Conservation (phyloP, 2,888 invertebrate species). For the Carterocephalus palaemon region DNA sequence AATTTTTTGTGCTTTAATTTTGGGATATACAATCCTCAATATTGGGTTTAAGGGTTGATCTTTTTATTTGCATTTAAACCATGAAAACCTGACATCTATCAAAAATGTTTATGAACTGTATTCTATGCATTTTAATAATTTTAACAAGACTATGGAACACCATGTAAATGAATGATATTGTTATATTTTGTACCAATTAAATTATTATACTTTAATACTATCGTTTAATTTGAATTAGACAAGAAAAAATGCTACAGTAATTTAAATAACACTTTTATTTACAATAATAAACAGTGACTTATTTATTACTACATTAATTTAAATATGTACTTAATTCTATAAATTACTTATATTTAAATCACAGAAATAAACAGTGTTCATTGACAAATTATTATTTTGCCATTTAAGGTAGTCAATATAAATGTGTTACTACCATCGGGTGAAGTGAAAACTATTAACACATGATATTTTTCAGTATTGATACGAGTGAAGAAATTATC, state of each 20-base stretch:
- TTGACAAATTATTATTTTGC: conserved; percentile 26
- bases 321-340: conserved; percentile 34
- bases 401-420: neutral
- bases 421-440: neutral
- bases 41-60: no score
- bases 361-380: conserved; percentile 52
- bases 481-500: no score
- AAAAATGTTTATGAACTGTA: conserved; percentile 14
- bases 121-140: conserved; percentile 36
- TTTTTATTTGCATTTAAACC: no score
- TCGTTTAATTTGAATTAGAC: neutral
- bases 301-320: conserved; percentile 31
- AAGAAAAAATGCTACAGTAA: conserved; percentile 19
- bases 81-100: no score
- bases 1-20: no score
- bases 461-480: no score
- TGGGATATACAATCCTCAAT: no score
- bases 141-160: conserved; percentile 42
- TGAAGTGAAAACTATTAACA: no score
- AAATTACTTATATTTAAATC: conserved; percentile 56
- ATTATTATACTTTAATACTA: conserved; percentile 40
- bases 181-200: conserved; percentile 70
- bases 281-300: conserved; percentile 38
- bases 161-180: conserved; percentile 57
- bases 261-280: conserved; percentile 43